These are phyloP conservation scores for Festucalex cinctus DNA, from an alignment of 2,113 vertebrate genomes.

Conservation along the genomic window DNA sequence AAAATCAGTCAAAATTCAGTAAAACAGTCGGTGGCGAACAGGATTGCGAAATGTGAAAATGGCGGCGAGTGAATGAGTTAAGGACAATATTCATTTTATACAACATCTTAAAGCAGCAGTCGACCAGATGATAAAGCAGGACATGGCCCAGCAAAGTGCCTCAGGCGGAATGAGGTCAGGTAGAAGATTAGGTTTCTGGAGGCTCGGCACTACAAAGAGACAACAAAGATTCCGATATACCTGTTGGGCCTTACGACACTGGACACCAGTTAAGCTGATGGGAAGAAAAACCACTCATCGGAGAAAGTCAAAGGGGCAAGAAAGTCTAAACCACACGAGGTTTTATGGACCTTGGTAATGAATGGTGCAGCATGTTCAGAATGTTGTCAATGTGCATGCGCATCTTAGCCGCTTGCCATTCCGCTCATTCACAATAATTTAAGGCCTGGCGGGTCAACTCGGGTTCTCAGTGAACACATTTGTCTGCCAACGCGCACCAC, in stretches of 20 bases:
- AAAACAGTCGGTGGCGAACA: too few relatives aligned
- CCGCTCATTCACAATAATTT: conserved; percentile 28
- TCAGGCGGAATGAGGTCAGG: conserved; percentile 75
- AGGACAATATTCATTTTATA: conserved; percentile 64
- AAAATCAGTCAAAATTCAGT: too few relatives aligned
- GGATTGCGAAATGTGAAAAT: too few relatives aligned
- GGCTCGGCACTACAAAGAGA: conserved; percentile 65
- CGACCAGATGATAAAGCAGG: conserved; percentile 69
- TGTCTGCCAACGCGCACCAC: conserved; percentile 39
- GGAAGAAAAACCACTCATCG: conserved; percentile 60
- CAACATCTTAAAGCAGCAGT: conserved; percentile 54
- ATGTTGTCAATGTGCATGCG: conserved; percentile 22
- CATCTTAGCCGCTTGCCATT: conserved; percentile 43
- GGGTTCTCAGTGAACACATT: conserved; percentile 33
- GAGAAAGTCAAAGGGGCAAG: conserved; percentile 45
- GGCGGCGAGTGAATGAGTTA: too few relatives aligned
- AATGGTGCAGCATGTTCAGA: conserved; percentile 23
- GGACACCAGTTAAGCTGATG: conserved; percentile 60
- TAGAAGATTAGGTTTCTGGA: conserved; percentile 72
- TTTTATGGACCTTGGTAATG: conserved; percentile 46
- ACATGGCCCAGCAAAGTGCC: conserved; percentile 49
- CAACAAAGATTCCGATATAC: conserved; percentile 74
- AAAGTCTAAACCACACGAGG: conserved; percentile 56
- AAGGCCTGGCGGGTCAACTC: conserved; percentile 30
- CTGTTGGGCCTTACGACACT: conserved; percentile 67